Evolutionary conservation across 2,113 vertebrate species (phyloP), one percentile per base, ranked within the genome.

Genomic region (Origma solitaria): DNA sequence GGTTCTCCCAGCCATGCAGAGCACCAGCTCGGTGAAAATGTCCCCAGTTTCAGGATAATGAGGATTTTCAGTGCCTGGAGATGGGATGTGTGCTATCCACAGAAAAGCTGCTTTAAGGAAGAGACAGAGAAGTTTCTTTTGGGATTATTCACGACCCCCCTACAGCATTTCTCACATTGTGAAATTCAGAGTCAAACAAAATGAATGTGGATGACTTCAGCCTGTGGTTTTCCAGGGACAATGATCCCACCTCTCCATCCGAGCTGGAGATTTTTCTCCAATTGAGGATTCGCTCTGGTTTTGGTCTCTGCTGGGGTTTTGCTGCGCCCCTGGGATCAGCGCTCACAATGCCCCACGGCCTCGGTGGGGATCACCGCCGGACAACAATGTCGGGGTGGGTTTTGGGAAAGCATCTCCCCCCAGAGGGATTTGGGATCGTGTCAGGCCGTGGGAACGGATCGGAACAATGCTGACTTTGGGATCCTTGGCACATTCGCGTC

Each of bases 1-100:
- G n/a, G 25, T 35, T 47, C 51, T 65, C 51, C 77, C 40, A 47
- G 31, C n/a, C 50, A 7, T 15, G 28, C 57, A 18, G 45, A 40
- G 38, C 38, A 47, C 11, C 42, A 57, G 15, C 33, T 51, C 33
- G 0, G 60, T 6, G n/a, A 27, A 38, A 51, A 33, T 7, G 4
- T 0, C 3, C 53, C 37, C 2, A 17, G 35, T 20, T 22, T 9
- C 70, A 65, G 47, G 6, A 7, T 13, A 17, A 8, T 5, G 31
- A 66, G 66, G 27, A 42, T 18, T 73, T 58, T 25, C 22, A 15
- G 12, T 27, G 25, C 23, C n/a, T 17, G 17, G 82, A 38, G 13
- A 12, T 27, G 8, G 6, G 15, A 11, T 15, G 11, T 11, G 33
- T 70, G 33, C 30, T 53, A 0, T 3, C 24, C 68, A 12, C 17